phyloP scores from a whole-genome alignment of 1,140 invertebrate species.

The Papilio aristodemus region DNA sequence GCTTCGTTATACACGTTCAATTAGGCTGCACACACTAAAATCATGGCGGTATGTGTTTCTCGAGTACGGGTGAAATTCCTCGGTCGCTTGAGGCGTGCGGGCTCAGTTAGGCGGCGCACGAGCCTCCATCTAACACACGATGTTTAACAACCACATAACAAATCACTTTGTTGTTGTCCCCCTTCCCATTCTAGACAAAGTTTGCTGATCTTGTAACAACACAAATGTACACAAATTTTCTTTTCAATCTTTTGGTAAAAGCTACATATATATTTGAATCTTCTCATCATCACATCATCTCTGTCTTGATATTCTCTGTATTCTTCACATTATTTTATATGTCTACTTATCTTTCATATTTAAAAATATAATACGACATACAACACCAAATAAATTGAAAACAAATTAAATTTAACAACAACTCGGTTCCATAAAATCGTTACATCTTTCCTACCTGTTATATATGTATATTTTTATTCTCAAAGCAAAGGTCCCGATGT shows the following conservation, averaged over 20 bases:
- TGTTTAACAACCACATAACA: conserved; percentile 36
- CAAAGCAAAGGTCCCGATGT: conserved; percentile 4
- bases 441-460: no score
- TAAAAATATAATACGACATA: no score
- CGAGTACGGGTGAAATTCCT: conserved; percentile 66
- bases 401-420: neutral
- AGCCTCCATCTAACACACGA: conserved; percentile 33
- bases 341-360: no score
- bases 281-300: no score
- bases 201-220: no score
- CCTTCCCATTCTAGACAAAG: neutral
- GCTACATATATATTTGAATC: no score
- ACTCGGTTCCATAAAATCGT: neutral
- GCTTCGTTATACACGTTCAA: conserved; percentile 55
- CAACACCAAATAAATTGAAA: neutral
- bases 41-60: conserved; percentile 56
- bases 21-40: conserved; percentile 63
- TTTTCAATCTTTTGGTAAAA: no score
- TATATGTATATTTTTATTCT: neutral
- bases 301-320: no score
- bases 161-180: neutral
- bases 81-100: conserved; percentile 53
- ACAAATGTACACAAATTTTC: no score
- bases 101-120: conserved; percentile 52
- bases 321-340: no score